Conservation (phyloP, 2,888 invertebrate genomes). For the Volucella zonaria region DNA sequence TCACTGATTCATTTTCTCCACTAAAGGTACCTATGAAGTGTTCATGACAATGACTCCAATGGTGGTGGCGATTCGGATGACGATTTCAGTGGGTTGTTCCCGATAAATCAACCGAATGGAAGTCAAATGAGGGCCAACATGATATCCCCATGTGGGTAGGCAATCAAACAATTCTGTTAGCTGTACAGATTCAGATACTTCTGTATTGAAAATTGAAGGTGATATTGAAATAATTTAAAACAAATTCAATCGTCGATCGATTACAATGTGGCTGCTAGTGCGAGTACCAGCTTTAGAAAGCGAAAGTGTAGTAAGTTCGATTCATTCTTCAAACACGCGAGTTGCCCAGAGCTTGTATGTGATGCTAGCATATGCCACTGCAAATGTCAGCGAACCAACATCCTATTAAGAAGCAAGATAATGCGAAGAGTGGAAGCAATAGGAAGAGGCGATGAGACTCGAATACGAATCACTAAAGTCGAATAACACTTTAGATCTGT, state of each 20-base stretch:
- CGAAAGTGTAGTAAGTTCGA: neutral
- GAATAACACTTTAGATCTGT: slow-evolving; percentile 32
- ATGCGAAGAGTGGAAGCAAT: slow-evolving; percentile 4
- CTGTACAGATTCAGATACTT: neutral
- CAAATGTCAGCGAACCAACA: slow-evolving; percentile 3
- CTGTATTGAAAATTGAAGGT: neutral
- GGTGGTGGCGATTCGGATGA: too few species aligned
- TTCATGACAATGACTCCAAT: too few species aligned
- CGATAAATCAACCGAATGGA: slow-evolving; percentile 10
- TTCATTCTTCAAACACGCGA: neutral
- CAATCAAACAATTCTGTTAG: slow-evolving; percentile 11
- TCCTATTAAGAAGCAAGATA: slow-evolving; percentile 19
- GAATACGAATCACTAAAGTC: slow-evolving; percentile 30
- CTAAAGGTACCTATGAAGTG: too few species aligned
- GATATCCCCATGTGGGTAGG: slow-evolving; percentile 17
- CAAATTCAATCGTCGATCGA: slow-evolving; percentile 20
- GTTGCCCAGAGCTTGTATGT: neutral
- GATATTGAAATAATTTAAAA: neutral
- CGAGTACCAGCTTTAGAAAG: neutral
- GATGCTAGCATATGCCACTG: slow-evolving; percentile 2
- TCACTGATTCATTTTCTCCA: too few species aligned
- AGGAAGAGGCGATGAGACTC: slow-evolving; percentile 30
- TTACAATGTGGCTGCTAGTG: neutral
- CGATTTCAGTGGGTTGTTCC: too few species aligned
- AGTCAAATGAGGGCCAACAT: slow-evolving; percentile 1